Percentiles rank a stretch among this genome's conserved stretches.
Evolutionary conservation across 2,888 invertebrate genomes (phyloP).

Genomic region (Macrosoma leucophasiata): DNA sequence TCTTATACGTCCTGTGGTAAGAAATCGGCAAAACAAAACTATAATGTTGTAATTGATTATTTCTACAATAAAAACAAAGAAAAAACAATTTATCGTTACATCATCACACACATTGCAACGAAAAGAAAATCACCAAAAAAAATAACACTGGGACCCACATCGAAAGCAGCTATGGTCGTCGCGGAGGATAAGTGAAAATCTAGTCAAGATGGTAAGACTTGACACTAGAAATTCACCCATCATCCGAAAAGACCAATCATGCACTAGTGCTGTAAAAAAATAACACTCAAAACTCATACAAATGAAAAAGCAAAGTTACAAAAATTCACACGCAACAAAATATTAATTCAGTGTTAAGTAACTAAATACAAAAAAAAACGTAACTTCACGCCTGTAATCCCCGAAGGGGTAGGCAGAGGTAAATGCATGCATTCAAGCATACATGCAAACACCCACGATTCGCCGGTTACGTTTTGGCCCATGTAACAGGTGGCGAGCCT

Average conservation of each 20-base stretch:
- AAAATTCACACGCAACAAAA: slow-evolving; percentile 19
- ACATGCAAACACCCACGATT: too few relatives aligned
- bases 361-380: slow-evolving; percentile 20
- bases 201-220: slow-evolving; percentile 76
- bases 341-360: slow-evolving; percentile 20
- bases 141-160: slow-evolving; percentile 35
- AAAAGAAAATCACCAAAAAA: slow-evolving; percentile 16
- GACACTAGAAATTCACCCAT: slow-evolving; percentile 75
- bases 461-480: too few relatives aligned
- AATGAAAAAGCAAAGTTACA: slow-evolving; percentile 22
- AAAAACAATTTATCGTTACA: too few relatives aligned
- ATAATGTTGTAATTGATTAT: too few relatives aligned
- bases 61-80: too few relatives aligned
- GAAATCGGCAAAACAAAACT: too few relatives aligned
- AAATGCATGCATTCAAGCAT: too few relatives aligned
- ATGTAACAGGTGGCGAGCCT: too few relatives aligned
- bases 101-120: not conserved
- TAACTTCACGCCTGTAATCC: too few relatives aligned
- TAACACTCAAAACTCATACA: slow-evolving; percentile 32
- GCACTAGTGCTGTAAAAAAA: slow-evolving; percentile 41
- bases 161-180: slow-evolving; percentile 45
- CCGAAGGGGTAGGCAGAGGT: too few relatives aligned
- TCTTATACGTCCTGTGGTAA: too few relatives aligned
- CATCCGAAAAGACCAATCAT: slow-evolving; percentile 47
- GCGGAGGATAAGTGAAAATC: slow-evolving; percentile 80